phyloP scores from a whole-genome alignment of 2,888 invertebrate species.

The Lypha dubia region DNA sequence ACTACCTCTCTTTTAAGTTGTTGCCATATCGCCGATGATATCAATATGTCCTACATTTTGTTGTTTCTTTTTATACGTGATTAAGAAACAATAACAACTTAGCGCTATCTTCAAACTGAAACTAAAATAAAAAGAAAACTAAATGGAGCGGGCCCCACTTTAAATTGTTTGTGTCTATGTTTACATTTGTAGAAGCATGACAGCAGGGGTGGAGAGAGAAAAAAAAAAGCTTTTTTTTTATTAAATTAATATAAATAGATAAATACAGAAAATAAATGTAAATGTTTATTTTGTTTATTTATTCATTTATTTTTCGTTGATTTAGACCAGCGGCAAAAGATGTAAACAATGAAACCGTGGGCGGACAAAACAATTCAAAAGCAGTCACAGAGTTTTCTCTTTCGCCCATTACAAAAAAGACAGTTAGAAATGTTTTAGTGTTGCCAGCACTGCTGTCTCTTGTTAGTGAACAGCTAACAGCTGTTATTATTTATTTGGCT shows the following conservation, averaged over 20 bases:
- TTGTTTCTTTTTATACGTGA: conserved; percentile 39
- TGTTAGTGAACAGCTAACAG: neutral
- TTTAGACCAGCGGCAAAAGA: neutral
- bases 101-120: conserved; percentile 25
- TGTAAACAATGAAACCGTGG: neutral
- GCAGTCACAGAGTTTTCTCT: neutral
- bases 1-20: neutral
- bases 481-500: neutral
- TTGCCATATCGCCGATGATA: conserved; percentile 57
- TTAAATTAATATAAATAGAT: neutral
- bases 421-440: neutral
- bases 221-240: neutral
- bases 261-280: neutral
- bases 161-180: conserved; percentile 24
- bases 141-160: conserved; percentile 39
- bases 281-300: neutral
- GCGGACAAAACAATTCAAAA: neutral
- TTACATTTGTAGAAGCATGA: neutral
- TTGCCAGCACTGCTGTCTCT: neutral
- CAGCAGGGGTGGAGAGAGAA: neutral
- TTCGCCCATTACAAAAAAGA: neutral
- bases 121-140: neutral
- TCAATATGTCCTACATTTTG: conserved; percentile 66
- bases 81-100: conserved; percentile 14
- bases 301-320: neutral